Evolutionary conservation across 92 coral and sea anemone genomes (phyloP), one percentile per base, ranked within the genome.

Genomic region (Scolanthus callimorphus): DNA sequence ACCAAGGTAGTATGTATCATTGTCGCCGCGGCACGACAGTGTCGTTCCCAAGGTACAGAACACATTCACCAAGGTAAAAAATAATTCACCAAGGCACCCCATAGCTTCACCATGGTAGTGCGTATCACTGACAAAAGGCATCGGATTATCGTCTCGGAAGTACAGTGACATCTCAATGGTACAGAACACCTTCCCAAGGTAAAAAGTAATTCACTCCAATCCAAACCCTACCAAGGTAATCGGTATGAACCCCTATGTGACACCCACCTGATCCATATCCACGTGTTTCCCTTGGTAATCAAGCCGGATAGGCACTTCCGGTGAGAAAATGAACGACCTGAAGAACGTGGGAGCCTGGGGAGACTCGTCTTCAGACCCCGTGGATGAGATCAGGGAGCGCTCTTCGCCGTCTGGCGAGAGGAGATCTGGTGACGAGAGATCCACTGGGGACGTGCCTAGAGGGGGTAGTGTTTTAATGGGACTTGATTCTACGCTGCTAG

Each of bases 271-370:
- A 20, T 90, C 99, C 99, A 94, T 84, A 29, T 88, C 95, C 39
- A 89, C 91, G 55, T 85, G 79, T 70, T 94, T 94, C 23, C 99
- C 99, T 22, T 94, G 96, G 63, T 94, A 94, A 48, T 94, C 99
- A 29, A 94, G 75, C 70, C 99, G 74, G 8, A 94, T 94, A 4
- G 97, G 99, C 15, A 94, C 99, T 50, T 94, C 95, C 17, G 99
- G 99, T 56, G 97, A 89, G 55, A 94, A 94, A 15, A 81, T 68
- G 29, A 94, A 82, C 27, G 91, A 81, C 63, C 99, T 82, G 57
- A 94, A 94, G 77, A 94, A 94, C 13, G 96, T 84, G 17, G 95
- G 95, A 3, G 88, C 38, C 44, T 51, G 57, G 22, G 86, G 37
- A 13, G 73, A 47, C 39, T 44, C 27, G 51, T 67, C 66, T 46